phyloP scores from a whole-genome alignment of 2,888 invertebrate genomes.

The Cheilosia urbana region DNA sequence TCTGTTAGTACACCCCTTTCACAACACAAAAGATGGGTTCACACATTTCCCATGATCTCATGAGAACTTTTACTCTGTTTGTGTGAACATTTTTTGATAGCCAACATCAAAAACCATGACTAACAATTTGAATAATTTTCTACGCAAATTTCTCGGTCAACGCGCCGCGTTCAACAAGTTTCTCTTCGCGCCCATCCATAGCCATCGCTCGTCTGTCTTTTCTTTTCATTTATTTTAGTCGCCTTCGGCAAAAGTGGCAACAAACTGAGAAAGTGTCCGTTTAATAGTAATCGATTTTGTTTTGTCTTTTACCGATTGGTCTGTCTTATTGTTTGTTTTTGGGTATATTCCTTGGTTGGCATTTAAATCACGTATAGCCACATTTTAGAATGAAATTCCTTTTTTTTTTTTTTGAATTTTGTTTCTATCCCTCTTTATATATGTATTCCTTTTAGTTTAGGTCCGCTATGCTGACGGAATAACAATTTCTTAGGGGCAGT shows the following conservation, averaged over 20 bases:
- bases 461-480: slow-evolving; percentile 18
- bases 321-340: slow-evolving; percentile 20
- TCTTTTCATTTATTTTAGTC: not conserved
- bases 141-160: slow-evolving; percentile 32
- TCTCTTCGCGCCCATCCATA: slow-evolving; percentile 13
- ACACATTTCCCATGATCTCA: too few relatives aligned
- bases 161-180: slow-evolving; percentile 35
- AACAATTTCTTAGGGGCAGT: not conserved
- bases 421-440: not conserved
- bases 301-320: not conserved
- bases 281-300: slow-evolving; percentile 27
- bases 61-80: too few relatives aligned
- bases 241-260: slow-evolving; percentile 17
- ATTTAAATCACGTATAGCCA: slow-evolving; percentile 48
- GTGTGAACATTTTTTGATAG: too few relatives aligned
- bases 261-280: slow-evolving; percentile 25
- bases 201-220: not conserved
- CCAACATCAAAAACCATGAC: not conserved
- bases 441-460: slow-evolving; percentile 6
- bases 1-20: too few relatives aligned
- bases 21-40: too few relatives aligned
- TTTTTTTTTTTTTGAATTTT: slow-evolving; percentile 17
- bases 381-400: slow-evolving; percentile 34
- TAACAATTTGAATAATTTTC: slow-evolving; percentile 8
- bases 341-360: slow-evolving; percentile 24